Evolutionary conservation across 2,888 invertebrate species (phyloP), one percentile per base, ranked within the genome.

Genomic region (Nowickia ferox): DNA sequence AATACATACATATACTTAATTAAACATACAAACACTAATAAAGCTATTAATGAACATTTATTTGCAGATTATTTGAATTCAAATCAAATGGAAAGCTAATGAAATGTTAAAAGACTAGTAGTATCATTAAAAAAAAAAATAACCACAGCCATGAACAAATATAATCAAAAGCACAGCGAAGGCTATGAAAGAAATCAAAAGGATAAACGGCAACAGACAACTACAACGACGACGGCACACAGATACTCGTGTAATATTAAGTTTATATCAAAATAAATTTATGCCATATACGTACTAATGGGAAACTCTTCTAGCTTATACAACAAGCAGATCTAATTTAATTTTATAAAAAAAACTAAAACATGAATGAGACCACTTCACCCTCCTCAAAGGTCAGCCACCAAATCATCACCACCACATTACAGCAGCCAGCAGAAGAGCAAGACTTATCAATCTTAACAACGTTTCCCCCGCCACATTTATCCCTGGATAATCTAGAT

Each of bases 401-500:
- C 1, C 69, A 59, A 9, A 44, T 68, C 38, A 22, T 63, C 75
- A 6, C n/a, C 8, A 68, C 53, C 19, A 66, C 61, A 53, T 66
- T 79, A 84, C 69, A 74, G 19, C 55, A 69, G 17, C 65, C 69
- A 51, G 51, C 72, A 30, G 78, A 59, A 13, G 78, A 66, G 9
- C 44, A 48, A 11, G 75, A 76, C 51, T 72, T 80, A 77, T 57
- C 80, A 30, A 0, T 30, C 66, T 69, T 74, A 65, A 75, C 80
- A 17, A 53, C 84, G 55, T 48, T 55, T 0, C 30, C 30, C 30
- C 5, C 57, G 66, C 30, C 76, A 9, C 81, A 83, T 65, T 90
- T 88, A 88, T 87, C 88, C 38, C 82, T 76, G 81, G 88, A 88
- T 87, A 89, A 90, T 88, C 81, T 90, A 81, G 90, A 91, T 84